Evolutionary conservation across 1,140 invertebrate genomes (phyloP).

Genomic region (Atopsyche davidsoni): DNA sequence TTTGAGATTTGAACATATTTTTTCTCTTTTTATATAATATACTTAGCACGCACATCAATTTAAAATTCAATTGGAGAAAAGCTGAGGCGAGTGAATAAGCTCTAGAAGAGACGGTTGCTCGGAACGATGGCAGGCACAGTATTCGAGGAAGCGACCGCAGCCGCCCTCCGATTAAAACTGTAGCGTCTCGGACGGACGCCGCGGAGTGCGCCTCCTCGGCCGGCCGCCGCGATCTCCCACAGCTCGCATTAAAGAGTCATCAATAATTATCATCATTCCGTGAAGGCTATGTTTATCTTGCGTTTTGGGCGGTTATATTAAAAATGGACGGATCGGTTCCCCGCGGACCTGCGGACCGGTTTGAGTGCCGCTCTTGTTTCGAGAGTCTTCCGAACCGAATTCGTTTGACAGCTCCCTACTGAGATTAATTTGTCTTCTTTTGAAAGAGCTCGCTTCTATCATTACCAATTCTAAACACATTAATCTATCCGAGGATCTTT

Average conservation of each 20-base stretch:
- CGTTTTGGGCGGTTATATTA: slow-evolving; percentile 18
- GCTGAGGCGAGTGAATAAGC: too few relatives aligned
- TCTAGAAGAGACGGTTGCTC: too few relatives aligned
- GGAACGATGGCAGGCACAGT: too few relatives aligned
- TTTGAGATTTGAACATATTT: too few relatives aligned
- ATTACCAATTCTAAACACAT: slow-evolving; percentile 15
- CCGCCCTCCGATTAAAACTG: too few relatives aligned
- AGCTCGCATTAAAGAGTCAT: slow-evolving; percentile 25
- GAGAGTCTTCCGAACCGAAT: slow-evolving; percentile 12
- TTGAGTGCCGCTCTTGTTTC: background rate
- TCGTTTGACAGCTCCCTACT: slow-evolving; percentile 21
- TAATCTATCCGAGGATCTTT: slow-evolving; percentile 7
- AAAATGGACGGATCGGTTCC: slow-evolving; percentile 4
- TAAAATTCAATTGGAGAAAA: too few relatives aligned
- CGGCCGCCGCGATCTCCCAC: slow-evolving; percentile 4
- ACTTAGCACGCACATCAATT: too few relatives aligned
- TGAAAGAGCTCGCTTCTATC: slow-evolving; percentile 10
- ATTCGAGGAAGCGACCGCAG: too few relatives aligned
- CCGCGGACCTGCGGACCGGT: background rate
- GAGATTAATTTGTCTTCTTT: slow-evolving; percentile 20
- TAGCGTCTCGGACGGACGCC: background rate
- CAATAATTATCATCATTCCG: slow-evolving; percentile 24
- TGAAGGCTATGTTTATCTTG: slow-evolving; percentile 15
- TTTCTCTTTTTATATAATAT: too few relatives aligned
- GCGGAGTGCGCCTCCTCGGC: background rate